These are phyloP conservation scores for Paracanthobrama guichenoti DNA, from an alignment of 2,113 vertebrate genomes.

Conservation along the genomic window DNA sequence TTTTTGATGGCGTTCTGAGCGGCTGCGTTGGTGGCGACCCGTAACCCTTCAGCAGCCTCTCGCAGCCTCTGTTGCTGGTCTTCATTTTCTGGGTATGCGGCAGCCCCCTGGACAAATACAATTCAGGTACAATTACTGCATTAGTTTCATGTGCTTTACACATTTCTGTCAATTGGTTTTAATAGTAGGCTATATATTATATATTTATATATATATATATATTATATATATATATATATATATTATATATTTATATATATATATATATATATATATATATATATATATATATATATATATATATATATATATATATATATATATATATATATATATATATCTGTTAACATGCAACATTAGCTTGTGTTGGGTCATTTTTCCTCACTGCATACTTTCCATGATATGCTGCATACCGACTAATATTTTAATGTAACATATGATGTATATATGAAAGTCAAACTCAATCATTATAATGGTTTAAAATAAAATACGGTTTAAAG, in stretches of 20 bases:
- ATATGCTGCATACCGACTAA: not conserved
- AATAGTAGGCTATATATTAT: not conserved
- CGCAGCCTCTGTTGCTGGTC: conserved; percentile 95
- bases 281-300: not conserved
- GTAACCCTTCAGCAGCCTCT: conserved; percentile 92
- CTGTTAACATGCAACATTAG: not conserved
- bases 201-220: too few species aligned
- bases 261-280: too few species aligned
- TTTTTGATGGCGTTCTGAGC: conserved; percentile 99
- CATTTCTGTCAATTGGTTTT: not conserved
- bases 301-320: too few species aligned
- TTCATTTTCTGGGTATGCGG: conserved; percentile 95
- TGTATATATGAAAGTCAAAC: not conserved
- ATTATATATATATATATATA: not conserved
- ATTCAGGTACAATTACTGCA: not conserved
- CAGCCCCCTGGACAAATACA: conserved; percentile 82
- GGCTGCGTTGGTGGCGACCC: conserved; percentile 95
- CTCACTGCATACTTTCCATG: not conserved
- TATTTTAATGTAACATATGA: not conserved
- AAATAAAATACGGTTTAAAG: not conserved
- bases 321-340: not conserved
- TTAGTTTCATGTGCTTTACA: not conserved
- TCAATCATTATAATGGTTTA: not conserved
- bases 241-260: too few species aligned
- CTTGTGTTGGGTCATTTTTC: not conserved